Conservation (phyloP, 2,888 invertebrate genomes). For the Cantharis rustica region DNA sequence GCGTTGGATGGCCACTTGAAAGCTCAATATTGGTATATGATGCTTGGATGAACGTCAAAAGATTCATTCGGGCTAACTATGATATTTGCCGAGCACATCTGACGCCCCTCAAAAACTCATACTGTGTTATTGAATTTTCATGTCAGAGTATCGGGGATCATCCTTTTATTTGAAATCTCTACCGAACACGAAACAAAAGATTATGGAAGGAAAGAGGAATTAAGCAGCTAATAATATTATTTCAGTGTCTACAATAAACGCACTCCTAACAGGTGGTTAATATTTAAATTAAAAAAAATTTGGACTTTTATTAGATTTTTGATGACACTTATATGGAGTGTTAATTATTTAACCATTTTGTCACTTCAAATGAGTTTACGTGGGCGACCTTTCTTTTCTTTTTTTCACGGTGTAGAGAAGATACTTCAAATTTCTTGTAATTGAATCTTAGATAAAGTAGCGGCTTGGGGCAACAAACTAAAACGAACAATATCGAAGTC, state of each 20-base stretch:
- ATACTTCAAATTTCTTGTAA: background rate
- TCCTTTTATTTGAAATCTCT: conserved; percentile 17
- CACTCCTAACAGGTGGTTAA: conserved; percentile 16
- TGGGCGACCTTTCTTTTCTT: background rate
- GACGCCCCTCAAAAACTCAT: conserved; percentile 35
- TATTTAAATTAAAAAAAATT: conserved; percentile 4
- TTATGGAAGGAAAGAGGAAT: background rate
- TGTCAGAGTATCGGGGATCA: conserved; percentile 14
- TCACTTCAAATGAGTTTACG: background rate
- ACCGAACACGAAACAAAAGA: background rate
- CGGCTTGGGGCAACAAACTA: background rate
- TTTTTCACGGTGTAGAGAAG: background rate
- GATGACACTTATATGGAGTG: background rate
- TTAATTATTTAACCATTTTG: background rate
- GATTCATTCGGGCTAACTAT: conserved; percentile 41
- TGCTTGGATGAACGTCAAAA: conserved; percentile 44
- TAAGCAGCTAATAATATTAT: background rate
- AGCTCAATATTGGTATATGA: conserved; percentile 53
- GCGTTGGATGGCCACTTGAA: conserved; percentile 48
- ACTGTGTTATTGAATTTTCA: conserved; percentile 30
- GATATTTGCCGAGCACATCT: conserved; percentile 46
- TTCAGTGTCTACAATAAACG: background rate
- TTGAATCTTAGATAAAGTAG: background rate
- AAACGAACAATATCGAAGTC: background rate
- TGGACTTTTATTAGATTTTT: background rate